phyloP scores from a whole-genome alignment of 1,140 invertebrate species.

The Drosophila murphyi region DNA sequence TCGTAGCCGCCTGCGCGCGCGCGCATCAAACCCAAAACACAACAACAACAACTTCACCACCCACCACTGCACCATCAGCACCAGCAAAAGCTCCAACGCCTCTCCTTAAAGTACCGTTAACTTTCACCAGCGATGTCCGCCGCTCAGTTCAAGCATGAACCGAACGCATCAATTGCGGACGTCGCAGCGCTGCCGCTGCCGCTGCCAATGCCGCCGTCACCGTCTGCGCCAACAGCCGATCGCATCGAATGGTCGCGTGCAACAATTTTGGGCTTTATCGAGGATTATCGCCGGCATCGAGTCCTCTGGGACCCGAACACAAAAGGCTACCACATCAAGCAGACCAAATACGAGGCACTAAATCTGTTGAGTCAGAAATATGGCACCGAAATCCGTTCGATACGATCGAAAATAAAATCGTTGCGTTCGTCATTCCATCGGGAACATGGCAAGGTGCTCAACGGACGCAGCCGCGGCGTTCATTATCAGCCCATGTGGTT shows the following conservation, averaged over 20 bases:
- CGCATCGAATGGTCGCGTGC: slow-evolving; percentile 82
- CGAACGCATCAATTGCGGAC: slow-evolving; percentile 67
- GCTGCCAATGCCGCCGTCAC: slow-evolving; percentile 31
- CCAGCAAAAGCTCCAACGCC: slow-evolving; percentile 14
- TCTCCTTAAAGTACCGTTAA: slow-evolving; percentile 42
- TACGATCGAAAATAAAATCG: slow-evolving; percentile 82
- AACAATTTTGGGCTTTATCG: slow-evolving; percentile 78
- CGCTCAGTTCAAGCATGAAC: slow-evolving; percentile 65
- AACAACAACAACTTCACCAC: slow-evolving; percentile 26
- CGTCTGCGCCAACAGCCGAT: slow-evolving; percentile 50
- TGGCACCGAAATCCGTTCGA: slow-evolving; percentile 79
- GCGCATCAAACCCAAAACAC: slow-evolving; percentile 27
- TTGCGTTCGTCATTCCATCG: slow-evolving; percentile 80
- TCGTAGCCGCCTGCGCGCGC: slow-evolving; percentile 46
- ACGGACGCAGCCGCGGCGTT: slow-evolving; percentile 71
- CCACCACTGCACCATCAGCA: slow-evolving; percentile 12
- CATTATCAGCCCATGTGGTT: slow-evolving; percentile 84
- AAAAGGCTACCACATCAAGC: slow-evolving; percentile 82
- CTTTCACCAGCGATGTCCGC: slow-evolving; percentile 76
- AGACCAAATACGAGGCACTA: slow-evolving; percentile 80
- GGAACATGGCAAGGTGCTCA: slow-evolving; percentile 80
- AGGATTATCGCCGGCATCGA: slow-evolving; percentile 76
- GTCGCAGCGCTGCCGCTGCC: slow-evolving; percentile 49
- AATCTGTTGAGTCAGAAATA: slow-evolving; percentile 77
- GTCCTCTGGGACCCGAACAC: slow-evolving; percentile 83